A percentile compares a stretch with the other conserved stretches of the same genome.
These are phyloP conservation scores for Meriones unguiculatus DNA, from an alignment of 2,113 vertebrate genomes.

Conservation along the genomic window DNA sequence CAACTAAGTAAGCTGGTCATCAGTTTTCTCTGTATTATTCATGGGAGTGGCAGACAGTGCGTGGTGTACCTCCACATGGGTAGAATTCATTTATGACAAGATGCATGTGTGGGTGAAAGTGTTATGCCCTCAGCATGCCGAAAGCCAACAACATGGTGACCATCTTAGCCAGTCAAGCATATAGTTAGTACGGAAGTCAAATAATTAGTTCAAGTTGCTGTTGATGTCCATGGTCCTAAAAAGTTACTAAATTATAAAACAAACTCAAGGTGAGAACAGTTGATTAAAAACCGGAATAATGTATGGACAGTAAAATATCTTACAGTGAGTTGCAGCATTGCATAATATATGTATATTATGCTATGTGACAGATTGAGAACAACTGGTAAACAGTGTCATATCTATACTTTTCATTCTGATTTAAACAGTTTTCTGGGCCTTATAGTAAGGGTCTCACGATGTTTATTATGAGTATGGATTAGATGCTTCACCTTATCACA, in stretches of 20 bases:
- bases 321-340: not conserved
- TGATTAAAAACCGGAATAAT: conserved; percentile 9
- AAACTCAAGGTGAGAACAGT: not conserved
- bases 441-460: not conserved
- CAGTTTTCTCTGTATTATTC: not conserved
- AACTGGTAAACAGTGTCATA: not conserved
- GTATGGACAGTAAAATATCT: not conserved
- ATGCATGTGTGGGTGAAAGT: fast-evolving
- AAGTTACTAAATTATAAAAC: not conserved
- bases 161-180: not conserved
- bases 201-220: not conserved
- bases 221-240: not conserved
- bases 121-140: not conserved
- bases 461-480: not conserved
- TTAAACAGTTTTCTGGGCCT: not conserved
- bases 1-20: not conserved
- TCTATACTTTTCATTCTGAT: not conserved
- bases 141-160: not conserved
- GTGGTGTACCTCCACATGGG: not conserved
- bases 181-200: not conserved
- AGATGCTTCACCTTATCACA: not conserved
- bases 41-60: not conserved
- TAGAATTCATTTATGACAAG: not conserved
- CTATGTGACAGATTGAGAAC: not conserved
- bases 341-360: not conserved